Base-by-base conservation (phyloP, 2,888 invertebrate genomes). In the Acronicta leporina region DNA sequence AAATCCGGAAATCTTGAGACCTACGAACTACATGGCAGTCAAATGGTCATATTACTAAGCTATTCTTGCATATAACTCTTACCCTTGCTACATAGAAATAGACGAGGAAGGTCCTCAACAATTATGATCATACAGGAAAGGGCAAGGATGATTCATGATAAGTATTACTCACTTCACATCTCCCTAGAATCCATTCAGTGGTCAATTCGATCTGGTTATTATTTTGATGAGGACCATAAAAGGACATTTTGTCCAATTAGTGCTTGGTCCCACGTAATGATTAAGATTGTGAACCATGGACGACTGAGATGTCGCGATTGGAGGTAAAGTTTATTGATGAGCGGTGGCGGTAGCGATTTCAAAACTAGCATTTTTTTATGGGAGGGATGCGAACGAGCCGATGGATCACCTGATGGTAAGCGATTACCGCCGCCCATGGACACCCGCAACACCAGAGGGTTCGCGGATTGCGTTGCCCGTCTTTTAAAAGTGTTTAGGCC, bases 161-260 rank as follows among this genome's bases (percentile, higher is more conserved):
- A 43, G 49, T 41, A 57, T 76, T 73, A 80, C 76, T 77, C 73
- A 76, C 62, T 51, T 55, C 42, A 35, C 35, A 33, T 57, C 63
- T 80, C 73, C 74, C 58, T 65, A 66, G 82, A 86, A 80, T 69
- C 75, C 60, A 75, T 78, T 58, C 67, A 65, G 64, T 52, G 51
- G 63, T 66, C 45, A 58, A 73, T 75, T 73, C 67, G 63, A 76
- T 78, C 59, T 55, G 69, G 54, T 65, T 68, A 75, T 75, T 73
- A 82, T 81, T 80, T 80, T 84, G 80, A 84, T 80, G 81, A 79
- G 71, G 62, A 44, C 90, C 81, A 80, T 87, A 80, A 82, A 84
- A 77, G 89, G 89, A 75, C 82, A 89, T 91, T 90, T 89, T 67
- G 63, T 84, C 91, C 92, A 92, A 92, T 92, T 92, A 92, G 85